phyloP scores from a whole-genome alignment of 2,797 vertebrate species.

The Perodicticus potto region DNA sequence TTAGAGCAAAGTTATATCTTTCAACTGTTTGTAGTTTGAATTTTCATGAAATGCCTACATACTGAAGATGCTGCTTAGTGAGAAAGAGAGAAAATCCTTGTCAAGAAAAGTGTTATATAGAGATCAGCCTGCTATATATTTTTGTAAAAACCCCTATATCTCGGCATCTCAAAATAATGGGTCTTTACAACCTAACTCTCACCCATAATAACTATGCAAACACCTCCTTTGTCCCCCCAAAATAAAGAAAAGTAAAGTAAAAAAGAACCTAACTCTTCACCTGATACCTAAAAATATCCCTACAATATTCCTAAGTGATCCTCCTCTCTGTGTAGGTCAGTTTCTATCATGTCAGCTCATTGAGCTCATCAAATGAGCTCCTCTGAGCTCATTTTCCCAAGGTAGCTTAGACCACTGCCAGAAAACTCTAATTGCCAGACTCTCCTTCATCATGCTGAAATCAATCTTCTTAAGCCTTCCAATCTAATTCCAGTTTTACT shows the following conservation, averaged over 20 bases:
- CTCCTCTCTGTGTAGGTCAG: not conserved
- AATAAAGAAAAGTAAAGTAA: not conserved
- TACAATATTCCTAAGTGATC: not conserved
- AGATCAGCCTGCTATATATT: not conserved
- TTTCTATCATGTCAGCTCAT: not conserved
- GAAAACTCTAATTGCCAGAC: not conserved
- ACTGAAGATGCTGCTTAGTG: not conserved
- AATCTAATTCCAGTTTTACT: not conserved
- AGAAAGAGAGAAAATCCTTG: not conserved
- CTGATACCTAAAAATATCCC: not conserved
- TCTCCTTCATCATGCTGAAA: not conserved
- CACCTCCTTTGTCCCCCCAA: not conserved
- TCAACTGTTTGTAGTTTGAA: not conserved
- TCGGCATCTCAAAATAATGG: not conserved
- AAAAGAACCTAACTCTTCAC: not conserved
- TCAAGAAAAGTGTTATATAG: not conserved
- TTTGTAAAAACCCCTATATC: not conserved
- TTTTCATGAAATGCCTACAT: not conserved
- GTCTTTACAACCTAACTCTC: not conserved
- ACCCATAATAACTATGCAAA: not conserved
- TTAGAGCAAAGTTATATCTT: not conserved
- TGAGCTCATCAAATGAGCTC: no score
- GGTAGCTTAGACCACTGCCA: not conserved
- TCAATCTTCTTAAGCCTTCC: not conserved
- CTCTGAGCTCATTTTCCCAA: not conserved